Evolutionary conservation across 2,888 invertebrate species (phyloP), one percentile per base, ranked within the genome.

Genomic region (Drosophila subquinaria): DNA sequence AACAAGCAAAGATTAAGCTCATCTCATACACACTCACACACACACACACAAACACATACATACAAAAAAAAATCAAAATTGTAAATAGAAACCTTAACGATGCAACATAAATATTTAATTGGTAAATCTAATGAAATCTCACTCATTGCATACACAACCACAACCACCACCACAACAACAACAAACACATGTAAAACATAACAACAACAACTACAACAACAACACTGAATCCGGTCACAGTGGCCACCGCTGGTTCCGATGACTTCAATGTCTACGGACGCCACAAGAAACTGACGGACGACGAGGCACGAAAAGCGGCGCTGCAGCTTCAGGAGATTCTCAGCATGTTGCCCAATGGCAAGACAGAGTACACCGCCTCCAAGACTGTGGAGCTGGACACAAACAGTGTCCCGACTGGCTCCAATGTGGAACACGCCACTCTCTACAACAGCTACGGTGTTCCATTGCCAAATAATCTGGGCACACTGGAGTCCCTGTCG

Each of bases 241-340:
- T 67, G 56, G 64, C 56, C 60, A 60, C 68, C 36, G 69, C 69
- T 60, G 56, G 69, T 52, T 63, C 60, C 55, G 84, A 91, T 43
- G 91, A 91, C 75, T 92, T 91, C 79, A 92, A 91, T 74, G 88
- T 91, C 71, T 92, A 92, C 63, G 91, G 91, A 75, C 91, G 91
- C 40, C 92, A 92, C 66, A 80, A 90, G 65, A 91, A 91, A 76
- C 82, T 92, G 33, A 84, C 86, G 52, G 91, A 92, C n/a, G 88
- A 88, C 13, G 92, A 92, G 67, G 89, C 91, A 0, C 90, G 90
- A 13, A 90, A 86, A 55, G 93, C 93, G 2, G 92, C 92, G 1
- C 61, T 79, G 35, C 90, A 92, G 69, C 79, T 92, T 38, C 93
- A 93, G 59, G 92, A 92, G 74, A 92, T 92, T 27, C 87, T 92